These are phyloP conservation scores for Pao palembangensis DNA, from an alignment of 2,113 vertebrate genomes.

Conservation along the genomic window DNA sequence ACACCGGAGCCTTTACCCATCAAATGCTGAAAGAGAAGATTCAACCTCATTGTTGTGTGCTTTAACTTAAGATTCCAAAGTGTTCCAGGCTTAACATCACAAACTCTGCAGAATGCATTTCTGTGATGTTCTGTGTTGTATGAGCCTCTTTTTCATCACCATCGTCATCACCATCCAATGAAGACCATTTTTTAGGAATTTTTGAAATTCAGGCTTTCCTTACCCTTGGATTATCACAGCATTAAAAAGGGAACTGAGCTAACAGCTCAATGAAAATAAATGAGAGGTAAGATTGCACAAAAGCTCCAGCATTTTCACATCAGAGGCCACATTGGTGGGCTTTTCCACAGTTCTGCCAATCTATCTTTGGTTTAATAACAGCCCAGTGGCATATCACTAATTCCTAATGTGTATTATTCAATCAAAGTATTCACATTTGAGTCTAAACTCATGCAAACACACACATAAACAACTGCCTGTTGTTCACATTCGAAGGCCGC, in stretches of 20 bases:
- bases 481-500: conserved; percentile 17
- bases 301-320: neutral
- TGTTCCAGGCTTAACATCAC: too few relatives aligned
- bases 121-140: too few relatives aligned
- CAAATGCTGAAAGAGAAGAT: too few relatives aligned
- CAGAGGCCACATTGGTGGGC: too few relatives aligned
- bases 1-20: too few relatives aligned
- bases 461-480: neutral
- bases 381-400: neutral
- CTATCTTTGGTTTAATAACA: neutral
- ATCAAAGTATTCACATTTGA: conserved; percentile 14
- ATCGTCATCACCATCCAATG: too few relatives aligned
- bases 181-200: too few relatives aligned
- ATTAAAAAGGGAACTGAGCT: conserved; percentile 49
- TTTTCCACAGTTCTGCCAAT: too few relatives aligned
- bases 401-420: conserved; percentile 28
- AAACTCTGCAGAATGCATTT: too few relatives aligned
- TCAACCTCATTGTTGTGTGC: neutral
- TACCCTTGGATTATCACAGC: conserved; percentile 47
- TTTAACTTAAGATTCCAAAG: too few relatives aligned
- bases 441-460: conserved; percentile 3
- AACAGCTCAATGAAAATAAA: conserved; percentile 27
- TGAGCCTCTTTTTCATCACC: too few relatives aligned
- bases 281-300: neutral
- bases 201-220: conserved; percentile 29